Evolutionary conservation across 53 echinoderm and acorn worm species (phyloP), one percentile per base, ranked within the genome.

Genomic region (Crossaster papposus): DNA sequence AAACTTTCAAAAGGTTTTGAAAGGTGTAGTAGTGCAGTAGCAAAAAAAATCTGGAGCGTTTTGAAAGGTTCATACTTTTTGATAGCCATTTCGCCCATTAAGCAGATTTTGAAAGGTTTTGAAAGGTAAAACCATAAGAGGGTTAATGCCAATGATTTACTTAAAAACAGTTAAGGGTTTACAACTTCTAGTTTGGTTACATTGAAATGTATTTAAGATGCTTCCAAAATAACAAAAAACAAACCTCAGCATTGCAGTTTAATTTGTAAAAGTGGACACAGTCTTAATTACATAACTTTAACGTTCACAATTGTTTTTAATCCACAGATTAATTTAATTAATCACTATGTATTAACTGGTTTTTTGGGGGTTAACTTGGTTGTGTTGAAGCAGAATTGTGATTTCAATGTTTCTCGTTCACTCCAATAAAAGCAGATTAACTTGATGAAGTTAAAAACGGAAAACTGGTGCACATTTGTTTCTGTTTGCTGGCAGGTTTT

Each of bases 331-430:
- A n/a, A 5, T 13, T 44, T 17, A 37, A 24, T 52, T 58, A 58
- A 58, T 58, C 58, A 58, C 26, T 52, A 12, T 51, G 83, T 65
- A 65, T 38, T 68, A 64, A 51, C 30, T 83, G 30, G 12, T 74
- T n/a, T 85, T 68, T 85, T 74, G 74, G 85, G n/a, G n/a, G n/a
- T n/a, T n/a, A n/a, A n/a, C n/a, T 74, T 53, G 72, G 72, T 30
- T 71, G 72, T 72, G 54, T 65, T 20, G 36, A 33, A 63, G 52
- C 52, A 2, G 20, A 33, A 73, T 72, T 85, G 85, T 85, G 85
- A 85, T 85, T 72, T 85, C 73, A 32, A 85, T 85, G 85, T 85
- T 85, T 85, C 72, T 22, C 53, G 85, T 68, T 85, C 85, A 85
- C 85, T 85, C 85, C 54, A 74, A 74, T 85, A 79, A 83, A 83